Evolutionary conservation across 2,888 invertebrate species (phyloP).

Genomic region (Nomada flava): DNA sequence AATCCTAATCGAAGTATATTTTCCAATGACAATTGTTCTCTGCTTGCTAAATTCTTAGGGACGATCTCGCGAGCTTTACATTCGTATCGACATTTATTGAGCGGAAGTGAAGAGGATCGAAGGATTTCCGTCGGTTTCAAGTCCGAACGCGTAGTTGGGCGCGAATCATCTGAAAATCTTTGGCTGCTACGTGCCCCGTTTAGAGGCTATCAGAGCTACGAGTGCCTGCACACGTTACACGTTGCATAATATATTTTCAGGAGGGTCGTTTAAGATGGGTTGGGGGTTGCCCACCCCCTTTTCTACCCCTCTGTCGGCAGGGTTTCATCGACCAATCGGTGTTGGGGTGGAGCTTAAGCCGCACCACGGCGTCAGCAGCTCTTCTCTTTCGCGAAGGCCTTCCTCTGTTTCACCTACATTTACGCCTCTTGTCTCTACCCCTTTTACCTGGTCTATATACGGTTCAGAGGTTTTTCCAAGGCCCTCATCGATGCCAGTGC

Average conservation of each 20-base stretch:
- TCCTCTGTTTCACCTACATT: conserved; percentile 78
- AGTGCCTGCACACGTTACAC: conserved; percentile 41
- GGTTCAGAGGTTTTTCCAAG: conserved; percentile 53
- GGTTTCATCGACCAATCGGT: conserved; percentile 82
- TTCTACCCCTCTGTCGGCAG: conserved; percentile 68
- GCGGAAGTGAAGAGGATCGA: conserved; percentile 3
- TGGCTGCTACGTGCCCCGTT: conserved; percentile 21
- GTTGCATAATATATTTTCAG: conserved; percentile 62
- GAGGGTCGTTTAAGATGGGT: conserved; percentile 72
- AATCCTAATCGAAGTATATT: no score
- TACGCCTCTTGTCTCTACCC: conserved; percentile 57
- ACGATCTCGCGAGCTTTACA: no score
- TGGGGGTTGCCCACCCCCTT: conserved; percentile 43
- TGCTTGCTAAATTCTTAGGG: no score
- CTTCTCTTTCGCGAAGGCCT: conserved; percentile 75
- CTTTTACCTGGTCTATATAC: conserved; percentile 41
- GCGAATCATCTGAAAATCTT: conserved; percentile 17
- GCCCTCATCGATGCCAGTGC: conserved; percentile 47
- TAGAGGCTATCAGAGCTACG: conserved; percentile 9
- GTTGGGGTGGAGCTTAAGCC: conserved; percentile 79
- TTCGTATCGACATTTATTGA: not conserved
- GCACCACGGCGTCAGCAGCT: conserved; percentile 81
- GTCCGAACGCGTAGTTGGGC: not conserved
- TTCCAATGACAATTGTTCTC: no score
- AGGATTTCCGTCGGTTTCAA: conserved; percentile 2